Percentiles rank a stretch among this genome's conserved stretches.
phyloP scores from a whole-genome alignment of 2,888 invertebrate genomes.

The Tigriopus californicus region DNA sequence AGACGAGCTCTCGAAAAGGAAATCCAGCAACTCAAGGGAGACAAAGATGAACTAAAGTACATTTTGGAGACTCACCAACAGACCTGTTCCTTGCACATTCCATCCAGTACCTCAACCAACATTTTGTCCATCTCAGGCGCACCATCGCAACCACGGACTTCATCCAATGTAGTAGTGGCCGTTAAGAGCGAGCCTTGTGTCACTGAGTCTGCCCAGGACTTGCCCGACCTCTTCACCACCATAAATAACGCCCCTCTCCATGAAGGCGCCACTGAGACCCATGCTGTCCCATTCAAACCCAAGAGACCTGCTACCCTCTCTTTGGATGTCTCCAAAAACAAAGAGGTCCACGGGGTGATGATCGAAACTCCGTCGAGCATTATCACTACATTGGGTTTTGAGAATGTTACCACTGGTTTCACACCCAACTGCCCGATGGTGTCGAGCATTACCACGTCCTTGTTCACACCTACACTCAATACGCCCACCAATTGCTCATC shows the following conservation, averaged over 20 bases:
- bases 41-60: slow-evolving; percentile 58
- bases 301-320: background rate
- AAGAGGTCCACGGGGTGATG: background rate
- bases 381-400: background rate
- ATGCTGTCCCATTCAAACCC: background rate
- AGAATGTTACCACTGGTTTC: background rate
- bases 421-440: background rate
- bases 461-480: slow-evolving; percentile 9
- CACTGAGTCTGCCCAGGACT: background rate
- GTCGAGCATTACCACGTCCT: background rate
- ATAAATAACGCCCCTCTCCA: background rate
- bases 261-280: background rate
- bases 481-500: slow-evolving; percentile 11
- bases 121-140: background rate
- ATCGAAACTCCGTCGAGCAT: slow-evolving; percentile 9
- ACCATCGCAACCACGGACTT: background rate
- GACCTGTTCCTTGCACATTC: background rate
- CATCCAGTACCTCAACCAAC: background rate
- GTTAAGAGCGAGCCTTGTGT: background rate
- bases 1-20: slow-evolving; percentile 57
- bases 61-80: slow-evolving; percentile 51
- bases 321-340: background rate
- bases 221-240: background rate
- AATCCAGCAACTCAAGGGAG: slow-evolving; percentile 48
- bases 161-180: background rate